Evolutionary conservation across 2,888 invertebrate species (phyloP).

Genomic region (Pterobdella sp.): DNA sequence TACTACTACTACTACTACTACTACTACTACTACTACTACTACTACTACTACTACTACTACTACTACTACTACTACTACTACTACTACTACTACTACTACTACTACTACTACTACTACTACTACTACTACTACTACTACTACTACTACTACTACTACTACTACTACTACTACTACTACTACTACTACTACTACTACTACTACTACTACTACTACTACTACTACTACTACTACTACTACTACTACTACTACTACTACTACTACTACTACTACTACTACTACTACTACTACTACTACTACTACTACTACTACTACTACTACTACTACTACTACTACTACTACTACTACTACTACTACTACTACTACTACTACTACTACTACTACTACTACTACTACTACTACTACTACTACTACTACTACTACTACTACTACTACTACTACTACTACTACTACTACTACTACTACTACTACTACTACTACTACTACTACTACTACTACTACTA

Average conservation of each 20-base stretch:
- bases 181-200: neutral
- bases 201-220: neutral
- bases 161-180: neutral
- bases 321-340: neutral
- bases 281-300: neutral
- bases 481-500: neutral
- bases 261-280: neutral
- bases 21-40: neutral
- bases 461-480: neutral
- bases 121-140: neutral
- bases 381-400: neutral
- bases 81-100: neutral
- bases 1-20: neutral
- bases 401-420: neutral
- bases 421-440: neutral
- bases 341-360: neutral
- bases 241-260: neutral
- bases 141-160: neutral
- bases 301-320: neutral
- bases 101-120: neutral
- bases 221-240: neutral
- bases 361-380: neutral
- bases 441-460: neutral
- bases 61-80: neutral
- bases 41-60: neutral